Evolutionary conservation across 2,888 invertebrate genomes (phyloP).

Genomic region (Polyommatus icarus): DNA sequence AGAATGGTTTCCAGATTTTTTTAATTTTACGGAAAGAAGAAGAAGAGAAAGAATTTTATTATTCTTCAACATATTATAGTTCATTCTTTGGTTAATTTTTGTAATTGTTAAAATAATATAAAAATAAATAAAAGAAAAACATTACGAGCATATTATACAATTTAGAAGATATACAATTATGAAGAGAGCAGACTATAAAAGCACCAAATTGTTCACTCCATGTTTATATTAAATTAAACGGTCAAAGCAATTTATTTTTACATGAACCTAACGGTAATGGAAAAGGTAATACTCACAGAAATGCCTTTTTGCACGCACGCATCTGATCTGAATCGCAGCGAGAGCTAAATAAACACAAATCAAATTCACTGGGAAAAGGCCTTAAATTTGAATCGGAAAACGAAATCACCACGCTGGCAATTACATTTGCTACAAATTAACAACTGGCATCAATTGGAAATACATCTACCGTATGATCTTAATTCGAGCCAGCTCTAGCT

Average conservation of each 20-base stretch:
- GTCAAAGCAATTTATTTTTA: slow-evolving; percentile 43
- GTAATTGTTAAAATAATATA: background rate
- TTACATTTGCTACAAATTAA: slow-evolving; percentile 33
- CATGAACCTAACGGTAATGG: slow-evolving; percentile 47
- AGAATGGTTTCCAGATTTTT: background rate
- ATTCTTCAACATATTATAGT: background rate
- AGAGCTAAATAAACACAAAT: slow-evolving; percentile 49
- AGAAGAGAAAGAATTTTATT: background rate
- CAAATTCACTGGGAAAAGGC: slow-evolving; percentile 26
- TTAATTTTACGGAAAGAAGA: background rate
- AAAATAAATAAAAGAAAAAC: background rate
- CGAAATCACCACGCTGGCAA: slow-evolving; percentile 28
- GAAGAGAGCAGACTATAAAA: background rate
- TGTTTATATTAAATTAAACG: slow-evolving; percentile 34
- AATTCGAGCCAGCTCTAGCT: background rate
- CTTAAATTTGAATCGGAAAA: slow-evolving; percentile 22
- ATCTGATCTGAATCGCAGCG: slow-evolving; percentile 56
- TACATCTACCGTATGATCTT: background rate
- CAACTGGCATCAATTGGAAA: slow-evolving; percentile 26
- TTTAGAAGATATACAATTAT: too few relatives aligned
- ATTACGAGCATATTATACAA: background rate
- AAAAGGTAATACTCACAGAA: slow-evolving; percentile 43
- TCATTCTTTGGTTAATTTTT: background rate
- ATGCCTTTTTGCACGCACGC: slow-evolving; percentile 55
- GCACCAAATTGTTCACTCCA: slow-evolving; percentile 1